Percentiles rank a stretch among this genome's conserved stretches.
Evolutionary conservation across 2,113 vertebrate species (phyloP).

Genomic region (Nipponia nippon): DNA sequence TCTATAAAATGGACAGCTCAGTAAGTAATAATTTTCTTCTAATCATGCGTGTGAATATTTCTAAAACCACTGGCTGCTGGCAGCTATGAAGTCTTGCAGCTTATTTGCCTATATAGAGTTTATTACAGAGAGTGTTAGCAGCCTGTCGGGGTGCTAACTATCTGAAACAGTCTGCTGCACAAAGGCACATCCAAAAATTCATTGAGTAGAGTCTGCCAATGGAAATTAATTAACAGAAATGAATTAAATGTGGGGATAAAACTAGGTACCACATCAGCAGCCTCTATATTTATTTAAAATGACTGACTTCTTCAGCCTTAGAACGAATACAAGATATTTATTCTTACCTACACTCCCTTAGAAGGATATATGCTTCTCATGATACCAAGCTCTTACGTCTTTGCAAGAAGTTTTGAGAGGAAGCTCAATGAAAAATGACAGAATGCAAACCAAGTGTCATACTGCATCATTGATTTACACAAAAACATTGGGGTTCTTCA

Average conservation of each 20-base stretch:
- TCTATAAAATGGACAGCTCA: not conserved
- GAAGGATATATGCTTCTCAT: not conserved
- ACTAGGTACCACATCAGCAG: not conserved
- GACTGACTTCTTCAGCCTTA: not conserved
- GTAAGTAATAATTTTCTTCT: not conserved
- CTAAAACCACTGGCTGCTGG: not conserved
- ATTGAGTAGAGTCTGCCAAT: not conserved
- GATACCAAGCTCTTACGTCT: not conserved
- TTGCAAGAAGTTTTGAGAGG: conserved; percentile 1
- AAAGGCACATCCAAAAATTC: not conserved
- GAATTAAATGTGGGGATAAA: conserved; percentile 49
- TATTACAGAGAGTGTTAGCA: not conserved
- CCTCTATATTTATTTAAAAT: conserved; percentile 49
- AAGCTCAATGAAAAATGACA: not conserved
- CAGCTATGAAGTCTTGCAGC: not conserved
- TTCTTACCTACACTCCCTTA: conserved; percentile 5
- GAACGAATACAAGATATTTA: not conserved
- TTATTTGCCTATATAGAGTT: not conserved
- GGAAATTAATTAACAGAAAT: conserved; percentile 40
- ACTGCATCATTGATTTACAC: not conserved
- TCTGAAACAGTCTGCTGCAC: not conserved
- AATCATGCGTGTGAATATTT: not conserved
- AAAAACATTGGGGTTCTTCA: not conserved
- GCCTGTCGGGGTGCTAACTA: not conserved
- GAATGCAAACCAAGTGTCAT: not conserved